Evolutionary conservation across 2,113 vertebrate species (phyloP).

Genomic region (Cyphomyrus plagiostoma): DNA sequence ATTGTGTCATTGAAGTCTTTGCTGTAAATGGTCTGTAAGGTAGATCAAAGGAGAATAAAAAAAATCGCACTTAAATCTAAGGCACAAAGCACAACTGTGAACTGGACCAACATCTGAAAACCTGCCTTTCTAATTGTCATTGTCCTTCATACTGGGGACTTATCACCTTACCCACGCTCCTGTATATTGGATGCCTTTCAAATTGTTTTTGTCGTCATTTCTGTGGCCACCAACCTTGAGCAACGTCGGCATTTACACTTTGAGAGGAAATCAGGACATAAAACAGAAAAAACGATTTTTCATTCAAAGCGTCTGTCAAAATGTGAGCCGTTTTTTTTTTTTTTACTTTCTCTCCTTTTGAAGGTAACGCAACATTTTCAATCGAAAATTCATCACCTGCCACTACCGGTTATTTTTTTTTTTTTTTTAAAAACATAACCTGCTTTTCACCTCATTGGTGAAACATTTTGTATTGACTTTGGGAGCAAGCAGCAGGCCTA

Average conservation of each 20-base stretch:
- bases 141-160: not conserved
- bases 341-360: not conserved
- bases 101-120: not conserved
- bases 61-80: not conserved
- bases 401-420: not conserved
- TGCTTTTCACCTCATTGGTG: not conserved
- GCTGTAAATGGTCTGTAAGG: not conserved
- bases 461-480: slow-evolving; percentile 12
- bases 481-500: not conserved
- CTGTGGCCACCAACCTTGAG: not conserved
- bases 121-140: slow-evolving; percentile 2
- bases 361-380: not conserved
- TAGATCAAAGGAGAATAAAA: not conserved
- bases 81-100: slow-evolving; percentile 16
- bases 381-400: not conserved
- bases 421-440: not conserved
- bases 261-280: not conserved
- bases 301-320: not conserved
- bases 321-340: not conserved
- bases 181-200: not conserved
- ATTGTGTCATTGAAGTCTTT: not conserved
- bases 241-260: not conserved
- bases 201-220: not conserved
- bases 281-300: not conserved
- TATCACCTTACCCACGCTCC: not conserved